These are phyloP conservation scores for Arctia plantaginis DNA, from an alignment of 2,888 invertebrate species.

Conservation along the genomic window DNA sequence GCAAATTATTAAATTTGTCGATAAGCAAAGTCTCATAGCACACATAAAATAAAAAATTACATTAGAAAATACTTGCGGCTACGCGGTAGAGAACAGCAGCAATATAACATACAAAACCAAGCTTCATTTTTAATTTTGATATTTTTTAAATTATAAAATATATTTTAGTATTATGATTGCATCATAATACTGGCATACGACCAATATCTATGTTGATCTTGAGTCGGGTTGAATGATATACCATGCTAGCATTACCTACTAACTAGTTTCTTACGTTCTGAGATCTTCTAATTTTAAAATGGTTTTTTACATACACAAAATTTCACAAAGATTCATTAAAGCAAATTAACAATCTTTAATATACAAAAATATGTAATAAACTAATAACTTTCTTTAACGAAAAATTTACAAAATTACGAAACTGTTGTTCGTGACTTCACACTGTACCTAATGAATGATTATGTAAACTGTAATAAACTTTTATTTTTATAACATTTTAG, in stretches of 20 bases:
- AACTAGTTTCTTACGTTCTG: not conserved
- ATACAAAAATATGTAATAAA: not conserved
- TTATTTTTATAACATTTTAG: conserved; percentile 33
- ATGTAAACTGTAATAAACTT: conserved; percentile 9
- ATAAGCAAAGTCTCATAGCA: not conserved
- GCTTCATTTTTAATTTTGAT: too few relatives aligned
- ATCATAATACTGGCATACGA: too few relatives aligned
- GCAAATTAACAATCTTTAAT: not conserved
- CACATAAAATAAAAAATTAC: not conserved
- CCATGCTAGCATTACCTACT: not conserved
- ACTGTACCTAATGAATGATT: not conserved
- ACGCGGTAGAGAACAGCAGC: too few relatives aligned
- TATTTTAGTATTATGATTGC: too few relatives aligned
- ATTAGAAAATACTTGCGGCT: too few relatives aligned
- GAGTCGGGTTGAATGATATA: not conserved
- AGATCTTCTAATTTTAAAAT: not conserved
- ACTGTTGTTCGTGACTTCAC: not conserved
- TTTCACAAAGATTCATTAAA: not conserved
- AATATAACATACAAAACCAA: too few relatives aligned
- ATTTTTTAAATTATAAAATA: too few relatives aligned
- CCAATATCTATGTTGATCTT: too few relatives aligned
- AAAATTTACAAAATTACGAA: not conserved
- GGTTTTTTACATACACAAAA: not conserved
- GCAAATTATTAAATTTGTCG: not conserved
- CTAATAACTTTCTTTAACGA: not conserved